These are phyloP conservation scores for Pempheris klunzingeri DNA, from an alignment of 2,797 vertebrate species.

Conservation along the genomic window DNA sequence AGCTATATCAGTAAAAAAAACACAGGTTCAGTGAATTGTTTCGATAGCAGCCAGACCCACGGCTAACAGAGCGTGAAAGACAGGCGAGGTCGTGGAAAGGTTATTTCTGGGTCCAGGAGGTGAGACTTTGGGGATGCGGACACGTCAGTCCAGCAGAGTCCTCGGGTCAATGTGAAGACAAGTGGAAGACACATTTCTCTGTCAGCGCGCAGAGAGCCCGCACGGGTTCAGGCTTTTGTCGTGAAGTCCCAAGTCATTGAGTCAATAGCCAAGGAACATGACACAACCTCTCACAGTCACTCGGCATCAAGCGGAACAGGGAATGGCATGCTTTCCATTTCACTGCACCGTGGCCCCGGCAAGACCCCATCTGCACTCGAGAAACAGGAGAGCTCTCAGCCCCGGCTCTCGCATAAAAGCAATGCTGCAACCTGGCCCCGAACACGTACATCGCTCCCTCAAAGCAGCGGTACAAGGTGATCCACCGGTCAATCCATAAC, in stretches of 20 bases:
- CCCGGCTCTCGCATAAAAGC: constrained; percentile 76
- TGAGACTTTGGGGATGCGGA: constrained; percentile 73
- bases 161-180: constrained; percentile 80
- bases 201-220: constrained; percentile 86
- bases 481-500: constrained; percentile 72
- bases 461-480: constrained; percentile 63
- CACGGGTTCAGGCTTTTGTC: constrained; percentile 88
- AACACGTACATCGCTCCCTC: constrained; percentile 77
- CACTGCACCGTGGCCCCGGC: constrained; percentile 87
- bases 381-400: constrained; percentile 88
- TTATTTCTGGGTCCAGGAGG: constrained; percentile 72
- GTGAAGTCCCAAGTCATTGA: constrained; percentile 92
- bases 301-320: constrained; percentile 90
- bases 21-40: constrained; percentile 65
- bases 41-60: constrained; percentile 51
- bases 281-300: constrained; percentile 95
- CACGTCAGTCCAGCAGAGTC: constrained; percentile 71
- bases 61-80: constrained; percentile 70
- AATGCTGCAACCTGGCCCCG: constrained; percentile 67
- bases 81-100: constrained; percentile 69
- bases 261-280: constrained; percentile 95
- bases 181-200: constrained; percentile 82
- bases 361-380: constrained; percentile 87
- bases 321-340: constrained; percentile 91
- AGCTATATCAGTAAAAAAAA: constrained; percentile 47